Conservation (phyloP, 2,797 vertebrate species). For the Diplodus sargus region DNA sequence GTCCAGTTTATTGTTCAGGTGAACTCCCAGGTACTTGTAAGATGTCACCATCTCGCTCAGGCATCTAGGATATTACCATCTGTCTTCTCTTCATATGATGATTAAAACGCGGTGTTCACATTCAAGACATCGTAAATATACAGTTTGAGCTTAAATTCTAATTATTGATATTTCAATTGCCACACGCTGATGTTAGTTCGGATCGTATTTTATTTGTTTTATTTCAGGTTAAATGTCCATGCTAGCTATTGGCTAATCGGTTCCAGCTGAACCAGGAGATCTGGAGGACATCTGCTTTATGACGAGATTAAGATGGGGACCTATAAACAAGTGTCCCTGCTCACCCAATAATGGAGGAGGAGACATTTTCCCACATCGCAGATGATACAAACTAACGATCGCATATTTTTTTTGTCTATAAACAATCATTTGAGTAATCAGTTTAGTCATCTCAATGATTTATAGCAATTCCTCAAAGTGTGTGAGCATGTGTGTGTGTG, state of each 20-base stretch:
- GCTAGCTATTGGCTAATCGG: not conserved
- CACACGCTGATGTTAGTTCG: not conserved
- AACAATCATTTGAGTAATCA: conserved; percentile 13
- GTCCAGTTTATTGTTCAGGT: no score
- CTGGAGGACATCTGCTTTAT: not conserved
- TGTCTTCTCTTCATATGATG: not conserved
- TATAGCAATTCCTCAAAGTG: conserved; percentile 4
- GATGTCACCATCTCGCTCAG: no score
- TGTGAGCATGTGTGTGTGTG: not conserved
- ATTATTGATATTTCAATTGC: not conserved
- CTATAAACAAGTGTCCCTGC: not conserved
- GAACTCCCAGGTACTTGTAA: no score
- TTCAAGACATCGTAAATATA: not conserved
- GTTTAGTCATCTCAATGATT: conserved; percentile 14
- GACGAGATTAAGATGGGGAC: not conserved
- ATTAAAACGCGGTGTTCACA: not conserved
- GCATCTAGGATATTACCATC: no score
- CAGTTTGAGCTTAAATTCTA: not conserved
- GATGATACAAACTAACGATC: conserved; percentile 18
- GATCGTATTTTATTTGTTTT: not conserved
- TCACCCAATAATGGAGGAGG: not conserved
- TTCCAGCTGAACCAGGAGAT: not conserved
- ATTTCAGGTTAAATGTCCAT: not conserved
- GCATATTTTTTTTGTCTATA: conserved; percentile 17
- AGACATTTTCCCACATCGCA: conserved; percentile 30